Evolutionary conservation across 1,140 invertebrate genomes (phyloP), one percentile per base, ranked within the genome.

Genomic region (Choristoneura fumiferana): DNA sequence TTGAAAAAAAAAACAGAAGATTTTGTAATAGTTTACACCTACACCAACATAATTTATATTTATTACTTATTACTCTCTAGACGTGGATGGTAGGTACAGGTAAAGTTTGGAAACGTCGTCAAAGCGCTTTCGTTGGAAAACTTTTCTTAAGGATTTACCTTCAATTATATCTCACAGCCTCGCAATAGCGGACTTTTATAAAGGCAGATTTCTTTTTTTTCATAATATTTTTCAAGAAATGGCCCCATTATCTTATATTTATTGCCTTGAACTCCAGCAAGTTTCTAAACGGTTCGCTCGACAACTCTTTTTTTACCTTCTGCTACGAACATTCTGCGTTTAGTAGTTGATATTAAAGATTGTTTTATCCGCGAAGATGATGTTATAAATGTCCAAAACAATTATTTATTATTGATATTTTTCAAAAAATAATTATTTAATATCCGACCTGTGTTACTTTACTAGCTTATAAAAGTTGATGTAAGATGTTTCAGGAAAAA

Each of bases 191-290:
- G 22, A 17, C 43, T 54, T 54, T 62, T 54, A 64, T 36, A 58
- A 69, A 49, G 63, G 63, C 62, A 58, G 55, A 69, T 71, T 56
- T 67, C 59, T 64, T 71, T n/a, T n/a, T 67, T 74, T 71, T 71
- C 65, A 69, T 67, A 67, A 71, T 60, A 69, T 74, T 67, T 67
- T 69, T 55, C 29, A 61, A 60, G 66, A 62, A 69, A 71, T 73
- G 65, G 73, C 52, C 43, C 68, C 66, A 67, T 73, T 71, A 76
- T 71, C 67, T 66, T 58, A 67, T 71, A 73, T 71, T 71, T 73
- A 76, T 72, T 38, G 65, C 67, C 58, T 57, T 55, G n/a, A 71
- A 70, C 63, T 71, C 73, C 18, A 49, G 43, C 18, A 58, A 62
- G 57, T 45, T 59, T 64, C 45, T 35, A 39, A 57, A 22, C 35